phyloP scores from a whole-genome alignment of 2,888 invertebrate genomes.

The Dyspetes luteomarginatus region DNA sequence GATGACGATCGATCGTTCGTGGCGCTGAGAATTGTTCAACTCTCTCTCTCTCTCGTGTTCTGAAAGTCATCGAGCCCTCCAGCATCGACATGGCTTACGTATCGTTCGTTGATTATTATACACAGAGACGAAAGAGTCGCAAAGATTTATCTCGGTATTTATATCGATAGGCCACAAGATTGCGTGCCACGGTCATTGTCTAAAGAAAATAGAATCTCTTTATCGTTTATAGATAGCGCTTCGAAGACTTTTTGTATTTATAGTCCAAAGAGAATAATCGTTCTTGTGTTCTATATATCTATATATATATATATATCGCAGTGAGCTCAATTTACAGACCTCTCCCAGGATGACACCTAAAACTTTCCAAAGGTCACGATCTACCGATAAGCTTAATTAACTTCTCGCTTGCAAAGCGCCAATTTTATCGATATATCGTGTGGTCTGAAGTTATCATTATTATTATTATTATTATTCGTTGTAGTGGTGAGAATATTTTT shows the following conservation, averaged over 20 bases:
- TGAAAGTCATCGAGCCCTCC: conserved; percentile 51
- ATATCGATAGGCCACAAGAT: conserved; percentile 51
- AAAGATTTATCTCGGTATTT: conserved; percentile 57
- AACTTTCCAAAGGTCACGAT: conserved; percentile 36
- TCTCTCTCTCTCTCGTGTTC: conserved; percentile 33
- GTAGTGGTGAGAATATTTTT: neutral
- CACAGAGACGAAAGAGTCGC: neutral
- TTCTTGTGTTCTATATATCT: no score
- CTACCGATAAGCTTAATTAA: conserved; percentile 56
- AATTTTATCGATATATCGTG: conserved; percentile 6
- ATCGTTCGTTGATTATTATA: conserved; percentile 53
- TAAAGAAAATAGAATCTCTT: neutral
- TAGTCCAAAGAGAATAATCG: neutral
- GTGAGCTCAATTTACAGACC: conserved; percentile 39
- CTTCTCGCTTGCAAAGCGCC: conserved; percentile 49
- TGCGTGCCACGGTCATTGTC: conserved; percentile 51
- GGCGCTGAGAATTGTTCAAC: conserved; percentile 29
- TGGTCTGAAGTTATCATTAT: neutral
- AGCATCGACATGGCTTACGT: conserved; percentile 3
- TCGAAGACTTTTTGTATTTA: neutral
- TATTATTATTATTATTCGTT: neutral
- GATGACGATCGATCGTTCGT: conserved; percentile 47
- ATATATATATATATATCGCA: no score
- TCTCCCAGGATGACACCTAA: conserved; percentile 42
- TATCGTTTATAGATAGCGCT: neutral